Evolutionary conservation across 1,140 invertebrate species (phyloP).

Genomic region (Trichonephila clavata): DNA sequence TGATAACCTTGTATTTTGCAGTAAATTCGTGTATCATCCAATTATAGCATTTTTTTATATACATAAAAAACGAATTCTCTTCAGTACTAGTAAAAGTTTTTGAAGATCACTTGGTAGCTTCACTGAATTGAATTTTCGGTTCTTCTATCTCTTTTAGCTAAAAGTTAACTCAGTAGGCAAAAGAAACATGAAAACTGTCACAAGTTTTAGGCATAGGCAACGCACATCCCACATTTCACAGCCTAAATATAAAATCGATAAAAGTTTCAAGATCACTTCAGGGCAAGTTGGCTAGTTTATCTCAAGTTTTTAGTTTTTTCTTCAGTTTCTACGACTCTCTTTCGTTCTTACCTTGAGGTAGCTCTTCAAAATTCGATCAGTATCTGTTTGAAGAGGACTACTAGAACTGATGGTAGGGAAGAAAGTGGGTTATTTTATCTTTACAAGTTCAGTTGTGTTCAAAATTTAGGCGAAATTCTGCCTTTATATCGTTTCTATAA

Average conservation of each 20-base stretch:
- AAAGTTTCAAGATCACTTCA: background rate
- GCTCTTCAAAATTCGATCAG: constrained; percentile 61
- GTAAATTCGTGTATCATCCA: too few relatives aligned
- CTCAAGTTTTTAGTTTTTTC: constrained; percentile 9
- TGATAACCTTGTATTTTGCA: too few relatives aligned
- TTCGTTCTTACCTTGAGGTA: constrained; percentile 14
- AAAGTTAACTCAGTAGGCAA: background rate
- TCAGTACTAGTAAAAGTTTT: too few relatives aligned
- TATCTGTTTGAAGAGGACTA: constrained; percentile 22
- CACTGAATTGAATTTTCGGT: background rate
- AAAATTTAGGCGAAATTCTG: background rate
- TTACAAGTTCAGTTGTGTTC: background rate
- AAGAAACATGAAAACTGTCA: background rate
- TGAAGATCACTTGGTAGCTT: too few relatives aligned
- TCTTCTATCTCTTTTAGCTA: background rate
- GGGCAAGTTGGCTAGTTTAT: constrained; percentile 43
- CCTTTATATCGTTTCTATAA: background rate
- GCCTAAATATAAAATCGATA: constrained; percentile 60
- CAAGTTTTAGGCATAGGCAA: background rate
- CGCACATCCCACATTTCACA: constrained; percentile 23
- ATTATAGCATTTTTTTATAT: too few relatives aligned
- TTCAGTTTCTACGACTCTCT: background rate
- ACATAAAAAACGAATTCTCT: too few relatives aligned
- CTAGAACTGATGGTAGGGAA: background rate
- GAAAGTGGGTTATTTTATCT: constrained; percentile 18